Conservation (phyloP, 2,113 vertebrate genomes). For the Catagonus wagneri region DNA sequence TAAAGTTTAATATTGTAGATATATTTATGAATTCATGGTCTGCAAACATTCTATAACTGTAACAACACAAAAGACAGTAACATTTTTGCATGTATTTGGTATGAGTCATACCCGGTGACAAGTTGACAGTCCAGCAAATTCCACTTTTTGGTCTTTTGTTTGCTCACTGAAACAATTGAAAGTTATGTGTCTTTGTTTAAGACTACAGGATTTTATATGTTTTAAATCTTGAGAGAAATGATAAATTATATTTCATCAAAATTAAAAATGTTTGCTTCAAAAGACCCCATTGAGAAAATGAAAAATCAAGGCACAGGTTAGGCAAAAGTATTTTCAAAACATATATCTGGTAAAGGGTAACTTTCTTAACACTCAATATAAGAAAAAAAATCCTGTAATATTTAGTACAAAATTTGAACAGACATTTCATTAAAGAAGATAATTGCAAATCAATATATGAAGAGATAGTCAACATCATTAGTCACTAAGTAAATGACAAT, state of each 20-base stretch:
- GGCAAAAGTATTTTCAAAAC: too few species aligned
- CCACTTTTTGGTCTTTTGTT: background rate
- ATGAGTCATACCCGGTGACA: background rate
- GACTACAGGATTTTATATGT: background rate
- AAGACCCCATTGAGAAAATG: background rate
- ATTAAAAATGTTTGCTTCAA: background rate
- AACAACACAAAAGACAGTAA: slow-evolving; percentile 45
- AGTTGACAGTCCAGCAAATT: background rate
- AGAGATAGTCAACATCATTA: background rate
- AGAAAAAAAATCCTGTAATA: background rate
- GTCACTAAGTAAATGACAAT: background rate
- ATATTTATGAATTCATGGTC: background rate
- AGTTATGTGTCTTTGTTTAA: background rate
- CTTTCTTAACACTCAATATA: background rate
- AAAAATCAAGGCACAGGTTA: background rate
- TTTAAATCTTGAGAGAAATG: background rate
- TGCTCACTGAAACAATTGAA: background rate
- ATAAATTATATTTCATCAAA: background rate
- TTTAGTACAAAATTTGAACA: background rate
- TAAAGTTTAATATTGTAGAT: background rate
- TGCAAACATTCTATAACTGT: slow-evolving; percentile 28
- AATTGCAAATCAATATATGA: background rate
- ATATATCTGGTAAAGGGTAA: background rate
- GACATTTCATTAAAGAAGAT: background rate
- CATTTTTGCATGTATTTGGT: background rate